phyloP scores from a whole-genome alignment of 2,113 vertebrate genomes.

The Oceanites oceanicus region DNA sequence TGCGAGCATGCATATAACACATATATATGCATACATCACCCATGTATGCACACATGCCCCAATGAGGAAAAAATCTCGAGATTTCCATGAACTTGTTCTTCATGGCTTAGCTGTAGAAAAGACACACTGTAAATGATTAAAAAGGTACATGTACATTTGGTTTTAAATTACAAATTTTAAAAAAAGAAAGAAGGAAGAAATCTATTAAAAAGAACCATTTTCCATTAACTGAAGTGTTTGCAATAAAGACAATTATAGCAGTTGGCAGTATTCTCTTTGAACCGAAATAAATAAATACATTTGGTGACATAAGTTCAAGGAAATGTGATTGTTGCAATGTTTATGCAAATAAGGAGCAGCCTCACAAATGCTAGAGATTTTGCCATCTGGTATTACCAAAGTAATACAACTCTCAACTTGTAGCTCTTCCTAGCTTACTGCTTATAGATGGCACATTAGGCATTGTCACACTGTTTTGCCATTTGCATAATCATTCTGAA shows the following conservation, averaged over 20 bases:
- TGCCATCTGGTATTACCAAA: constrained; percentile 55
- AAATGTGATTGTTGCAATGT: constrained; percentile 44
- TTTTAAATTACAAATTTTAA: neutral
- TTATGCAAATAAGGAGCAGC: constrained; percentile 53
- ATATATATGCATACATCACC: neutral
- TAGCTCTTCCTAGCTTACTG: neutral
- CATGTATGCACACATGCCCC: neutral
- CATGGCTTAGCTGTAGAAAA: neutral
- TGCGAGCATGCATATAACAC: neutral
- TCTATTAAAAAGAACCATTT: constrained; percentile 48
- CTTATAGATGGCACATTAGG: neutral
- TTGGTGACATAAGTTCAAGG: constrained; percentile 55
- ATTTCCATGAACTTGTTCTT: neutral
- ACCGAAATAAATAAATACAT: constrained; percentile 72
- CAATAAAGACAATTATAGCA: constrained; percentile 53
- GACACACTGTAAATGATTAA: neutral
- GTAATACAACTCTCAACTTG: neutral
- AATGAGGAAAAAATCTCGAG: neutral
- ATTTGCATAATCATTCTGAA: constrained; percentile 42
- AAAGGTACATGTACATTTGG: neutral
- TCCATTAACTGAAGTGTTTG: constrained; percentile 46
- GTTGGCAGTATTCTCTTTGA: constrained; percentile 45
- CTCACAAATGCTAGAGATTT: constrained; percentile 51
- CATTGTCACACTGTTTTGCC: neutral
- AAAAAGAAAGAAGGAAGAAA: neutral